Conservation (phyloP, 2,113 vertebrate genomes). For the Cyprinodon brontotheroides region DNA sequence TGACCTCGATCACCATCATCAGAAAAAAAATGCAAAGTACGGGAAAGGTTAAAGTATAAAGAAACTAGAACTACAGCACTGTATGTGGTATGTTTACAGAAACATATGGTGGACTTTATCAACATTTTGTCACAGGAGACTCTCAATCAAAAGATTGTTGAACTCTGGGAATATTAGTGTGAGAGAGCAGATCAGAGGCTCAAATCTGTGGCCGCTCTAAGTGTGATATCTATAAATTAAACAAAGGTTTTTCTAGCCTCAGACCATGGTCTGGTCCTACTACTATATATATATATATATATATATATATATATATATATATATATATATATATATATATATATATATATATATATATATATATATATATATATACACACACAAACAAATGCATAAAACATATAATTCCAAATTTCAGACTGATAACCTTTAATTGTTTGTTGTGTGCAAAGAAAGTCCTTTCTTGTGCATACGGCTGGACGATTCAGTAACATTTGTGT, state of each 20-base stretch:
- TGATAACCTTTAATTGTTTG: not conserved
- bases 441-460: not conserved
- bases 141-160: not conserved
- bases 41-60: too few species aligned
- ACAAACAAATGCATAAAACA: not conserved
- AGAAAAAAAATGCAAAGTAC: too few species aligned
- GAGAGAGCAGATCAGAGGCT: not conserved
- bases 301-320: too few species aligned
- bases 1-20: too few species aligned
- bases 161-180: not conserved
- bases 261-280: too few species aligned
- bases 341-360: too few species aligned
- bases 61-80: not conserved
- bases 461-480: not conserved
- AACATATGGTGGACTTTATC: not conserved
- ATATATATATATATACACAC: too few species aligned
- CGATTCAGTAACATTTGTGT: constrained; percentile 4
- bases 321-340: too few species aligned
- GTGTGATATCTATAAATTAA: not conserved
- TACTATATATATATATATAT: too few species aligned
- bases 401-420: not conserved
- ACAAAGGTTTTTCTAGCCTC: too few species aligned
- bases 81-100: not conserved
- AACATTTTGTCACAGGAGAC: too few species aligned
- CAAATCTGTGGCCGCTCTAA: not conserved